Percentiles rank a stretch among this genome's conserved stretches.
These are phyloP conservation scores for Solenopsis fugax DNA, from an alignment of 1,140 invertebrate genomes.

Conservation along the genomic window DNA sequence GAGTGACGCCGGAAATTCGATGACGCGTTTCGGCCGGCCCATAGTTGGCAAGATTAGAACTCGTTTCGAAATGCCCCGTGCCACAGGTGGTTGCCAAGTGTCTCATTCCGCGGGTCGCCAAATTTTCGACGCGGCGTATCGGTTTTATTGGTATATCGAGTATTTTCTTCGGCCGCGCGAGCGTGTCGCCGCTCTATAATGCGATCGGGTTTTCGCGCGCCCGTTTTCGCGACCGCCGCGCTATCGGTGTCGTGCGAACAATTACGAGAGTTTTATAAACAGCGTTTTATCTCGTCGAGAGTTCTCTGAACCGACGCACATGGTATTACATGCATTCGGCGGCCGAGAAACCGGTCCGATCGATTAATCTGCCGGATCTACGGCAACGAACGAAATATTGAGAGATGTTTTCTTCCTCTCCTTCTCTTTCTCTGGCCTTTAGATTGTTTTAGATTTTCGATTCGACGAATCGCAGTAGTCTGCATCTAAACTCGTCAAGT, in stretches of 20 bases:
- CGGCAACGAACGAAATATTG: background rate
- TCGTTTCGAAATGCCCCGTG: conserved; percentile 74
- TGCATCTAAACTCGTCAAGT: too few species aligned
- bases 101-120: conserved; percentile 76
- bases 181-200: conserved; percentile 21
- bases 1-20: conserved; percentile 71
- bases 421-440: too few species aligned
- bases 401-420: too few species aligned
- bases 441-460: too few species aligned
- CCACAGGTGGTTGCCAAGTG: conserved; percentile 77
- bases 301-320: background rate
- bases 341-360: background rate
- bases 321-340: background rate
- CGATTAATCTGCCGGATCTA: conserved; percentile 1
- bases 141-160: conserved; percentile 68
- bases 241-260: background rate
- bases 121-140: conserved; percentile 70
- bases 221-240: background rate
- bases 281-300: background rate
- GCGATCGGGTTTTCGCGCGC: conserved; percentile 32
- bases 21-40: conserved; percentile 71
- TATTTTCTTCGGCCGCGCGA: conserved; percentile 57
- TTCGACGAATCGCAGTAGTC: too few species aligned
- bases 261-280: conserved; percentile 7
- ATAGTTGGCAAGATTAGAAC: conserved; percentile 76